Base-by-base conservation (phyloP, 2,113 vertebrate species). In the Ivindomyrus marchei region DNA sequence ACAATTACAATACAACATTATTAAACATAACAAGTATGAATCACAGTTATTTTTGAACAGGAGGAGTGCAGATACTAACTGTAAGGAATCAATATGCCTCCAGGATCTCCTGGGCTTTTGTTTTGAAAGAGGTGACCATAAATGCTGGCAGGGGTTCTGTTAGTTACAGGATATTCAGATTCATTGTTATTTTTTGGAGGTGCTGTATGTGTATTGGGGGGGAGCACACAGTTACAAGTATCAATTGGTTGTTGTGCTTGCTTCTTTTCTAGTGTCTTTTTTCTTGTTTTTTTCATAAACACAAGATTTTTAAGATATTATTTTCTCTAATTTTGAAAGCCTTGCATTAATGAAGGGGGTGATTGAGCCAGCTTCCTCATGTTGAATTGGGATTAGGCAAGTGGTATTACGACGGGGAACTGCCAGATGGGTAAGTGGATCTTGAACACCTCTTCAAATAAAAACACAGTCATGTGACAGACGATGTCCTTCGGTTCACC, bases 381-480 rank as follows among this genome's bases (percentile, higher is more conserved):
- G 70, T 36, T 36, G 36, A 77, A 19, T 42, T 39, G 15, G 17
- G 36, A 77, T 19, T 77, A 77, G 74, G 36, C 74, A 19, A 19
- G 31, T 77, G 74, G 74, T 77, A 39, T 39, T 77, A 42, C 2
- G 15, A 42, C 19, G 36, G 10, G 36, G 74, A 42, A 77, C 36
- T 42, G 27, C 74, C 74, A 77, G 74, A n/a, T 39, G 74, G 74
- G 13, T 42, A 42, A 77, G 74, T 77, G 36, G 74, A 17, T 77
- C 70, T 66, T 66, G 62, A 70, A 70, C 62, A 31, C 27, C 27
- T 70, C 27, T 39, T 77, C 74, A 77, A 77, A 77, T 77, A 42
- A 42, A 77, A 77, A 90, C 36, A 87, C 24, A 70, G 56, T 90
- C 13, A 49, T 53, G 56, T 85, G 77, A 56, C 83, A 85, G 36